These are phyloP conservation scores for Zelleria hepariella DNA, from an alignment of 2,888 invertebrate genomes.

Conservation along the genomic window DNA sequence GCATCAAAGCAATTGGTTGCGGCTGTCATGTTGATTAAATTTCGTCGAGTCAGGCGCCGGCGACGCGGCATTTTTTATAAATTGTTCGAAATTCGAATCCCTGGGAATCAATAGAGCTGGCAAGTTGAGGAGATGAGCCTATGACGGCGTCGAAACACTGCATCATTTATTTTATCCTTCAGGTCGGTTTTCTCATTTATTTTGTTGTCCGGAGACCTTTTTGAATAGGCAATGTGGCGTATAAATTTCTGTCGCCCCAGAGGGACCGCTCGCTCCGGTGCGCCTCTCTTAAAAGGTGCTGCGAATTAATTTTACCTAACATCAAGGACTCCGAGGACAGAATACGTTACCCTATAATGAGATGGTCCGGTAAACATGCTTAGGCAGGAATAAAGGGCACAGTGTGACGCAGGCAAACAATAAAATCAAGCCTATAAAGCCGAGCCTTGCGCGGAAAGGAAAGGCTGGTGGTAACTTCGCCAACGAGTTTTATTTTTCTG, in stretches of 20 bases:
- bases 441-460: not conserved
- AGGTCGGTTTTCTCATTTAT: slow-evolving; percentile 43
- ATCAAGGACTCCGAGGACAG: slow-evolving; percentile 42
- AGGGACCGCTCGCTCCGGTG: slow-evolving; percentile 28
- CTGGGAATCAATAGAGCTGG: not conserved
- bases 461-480: not conserved
- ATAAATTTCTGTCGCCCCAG: slow-evolving; percentile 52
- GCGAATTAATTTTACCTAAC: slow-evolving; percentile 62
- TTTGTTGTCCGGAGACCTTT: slow-evolving; percentile 52
- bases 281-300: slow-evolving; percentile 53
- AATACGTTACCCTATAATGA: slow-evolving; percentile 52
- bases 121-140: not conserved
- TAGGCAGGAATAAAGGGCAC: slow-evolving; percentile 11
- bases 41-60: not conserved
- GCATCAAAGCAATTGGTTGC: not conserved
- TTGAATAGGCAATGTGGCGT: slow-evolving; percentile 63
- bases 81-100: not conserved
- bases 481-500: not conserved
- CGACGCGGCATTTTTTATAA: not conserved
- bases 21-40: slow-evolving; percentile 1
- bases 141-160: not conserved
- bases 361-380: slow-evolving; percentile 41
- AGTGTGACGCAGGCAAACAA: not conserved
- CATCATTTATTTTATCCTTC: slow-evolving; percentile 29
- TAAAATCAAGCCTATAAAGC: not conserved